These are phyloP conservation scores for Anarhynchus alexandrinus DNA, from an alignment of 2,113 vertebrate genomes.

Conservation along the genomic window DNA sequence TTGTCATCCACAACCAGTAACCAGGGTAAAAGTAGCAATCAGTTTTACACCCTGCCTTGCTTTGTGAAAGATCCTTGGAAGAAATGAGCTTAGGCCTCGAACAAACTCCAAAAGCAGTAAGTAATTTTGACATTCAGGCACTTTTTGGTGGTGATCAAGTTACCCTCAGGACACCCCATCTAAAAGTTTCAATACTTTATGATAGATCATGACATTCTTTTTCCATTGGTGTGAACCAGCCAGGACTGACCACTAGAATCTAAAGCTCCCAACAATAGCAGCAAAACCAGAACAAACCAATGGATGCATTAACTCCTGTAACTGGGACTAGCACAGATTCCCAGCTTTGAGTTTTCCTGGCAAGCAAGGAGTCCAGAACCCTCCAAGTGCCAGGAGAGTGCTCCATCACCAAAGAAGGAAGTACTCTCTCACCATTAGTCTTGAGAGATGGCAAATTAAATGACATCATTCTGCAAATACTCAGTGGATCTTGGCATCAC, in stretches of 20 bases:
- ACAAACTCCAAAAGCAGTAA: background rate
- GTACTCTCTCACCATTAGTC: background rate
- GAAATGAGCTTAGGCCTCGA: background rate
- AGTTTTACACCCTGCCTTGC: background rate
- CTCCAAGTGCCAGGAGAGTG: background rate
- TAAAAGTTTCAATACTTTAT: background rate
- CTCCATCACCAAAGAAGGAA: slow-evolving; percentile 30
- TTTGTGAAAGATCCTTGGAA: background rate
- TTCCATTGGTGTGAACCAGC: background rate
- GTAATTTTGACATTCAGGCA: background rate
- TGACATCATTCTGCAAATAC: slow-evolving; percentile 18
- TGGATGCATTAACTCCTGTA: background rate
- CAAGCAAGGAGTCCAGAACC: background rate
- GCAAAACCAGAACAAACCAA: background rate
- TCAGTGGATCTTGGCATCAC: slow-evolving; percentile 17
- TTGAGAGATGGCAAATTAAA: background rate
- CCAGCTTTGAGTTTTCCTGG: background rate
- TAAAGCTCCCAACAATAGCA: background rate
- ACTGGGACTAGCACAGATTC: background rate
- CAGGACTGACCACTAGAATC: background rate
- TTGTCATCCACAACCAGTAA: background rate
- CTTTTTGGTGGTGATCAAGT: background rate
- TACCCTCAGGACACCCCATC: background rate
- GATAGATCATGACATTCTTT: background rate
- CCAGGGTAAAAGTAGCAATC: background rate